Base-by-base conservation (phyloP, 2,888 invertebrate species). In the Theretra japonica region DNA sequence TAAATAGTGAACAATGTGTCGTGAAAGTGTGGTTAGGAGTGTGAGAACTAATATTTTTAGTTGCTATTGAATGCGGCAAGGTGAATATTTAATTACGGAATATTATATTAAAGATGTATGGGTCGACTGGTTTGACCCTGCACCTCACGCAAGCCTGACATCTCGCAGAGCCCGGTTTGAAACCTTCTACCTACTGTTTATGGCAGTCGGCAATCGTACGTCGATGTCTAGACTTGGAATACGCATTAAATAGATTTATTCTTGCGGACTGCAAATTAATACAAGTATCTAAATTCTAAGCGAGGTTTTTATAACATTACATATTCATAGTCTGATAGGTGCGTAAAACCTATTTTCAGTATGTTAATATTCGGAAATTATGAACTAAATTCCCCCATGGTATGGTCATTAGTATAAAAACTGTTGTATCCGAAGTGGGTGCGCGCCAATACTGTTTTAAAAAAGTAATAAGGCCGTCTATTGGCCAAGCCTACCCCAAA, bases 21-120 rank as follows among this genome's bases (percentile, higher is more conserved):
- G 87, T 90, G 88, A 90, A 91, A 90, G 90, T 92, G 84, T 81
- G 91, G 90, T 90, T 92, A 90, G 17, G 65, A 41, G 21, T 48
- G 65, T 65, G 65, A 65, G 65, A 78, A 73, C 71, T 73, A 30
- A 60, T 72, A 70, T 30, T 69, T 68, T 72, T 71, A 75, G 73
- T 78, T 73, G 73, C 73, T 75, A 71, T 53, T 71, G 68, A 68
- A 56, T 69, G 41, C 70, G 68, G 70, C 73, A 75, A 72, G 58
- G 72, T 72, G 72, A 75, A 73, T 69, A 71, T 72, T 57, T 28
- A 69, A 62, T 57, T 62, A 73, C 69, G 74, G 73, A 76, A 21
- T 71, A 23, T 25, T 30, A 19, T 30, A 68, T 17, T 72, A 73
- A 77, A 69, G 62, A 74, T 75, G 76, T 73, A 73, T 65, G 58